Evolutionary conservation across 2,888 invertebrate species (phyloP).

Genomic region (Clitarchus hookeri): DNA sequence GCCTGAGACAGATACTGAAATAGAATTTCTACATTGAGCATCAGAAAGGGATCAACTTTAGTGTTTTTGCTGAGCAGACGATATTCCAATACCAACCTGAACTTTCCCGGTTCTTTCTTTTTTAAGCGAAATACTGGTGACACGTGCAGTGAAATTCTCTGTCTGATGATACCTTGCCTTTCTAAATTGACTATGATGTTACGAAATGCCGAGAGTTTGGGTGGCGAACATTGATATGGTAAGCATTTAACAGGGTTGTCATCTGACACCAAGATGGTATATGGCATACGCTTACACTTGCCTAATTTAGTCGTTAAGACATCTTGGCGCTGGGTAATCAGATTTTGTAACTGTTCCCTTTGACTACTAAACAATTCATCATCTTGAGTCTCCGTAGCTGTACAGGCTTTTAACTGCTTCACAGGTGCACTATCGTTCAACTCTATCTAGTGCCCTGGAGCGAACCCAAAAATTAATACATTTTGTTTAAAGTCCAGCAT

Average conservation of each 20-base stretch:
- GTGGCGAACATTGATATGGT: neutral
- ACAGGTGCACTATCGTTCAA: too few species aligned
- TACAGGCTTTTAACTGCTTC: too few species aligned
- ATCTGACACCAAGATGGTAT: neutral
- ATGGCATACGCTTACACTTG: neutral
- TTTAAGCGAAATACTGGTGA: neutral
- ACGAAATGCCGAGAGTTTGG: neutral
- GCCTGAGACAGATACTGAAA: neutral
- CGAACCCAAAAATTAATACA: too few species aligned
- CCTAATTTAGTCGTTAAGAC: neutral
- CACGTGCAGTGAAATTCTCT: neutral
- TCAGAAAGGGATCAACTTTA: neutral
- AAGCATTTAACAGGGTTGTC: neutral
- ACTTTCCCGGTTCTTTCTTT: neutral
- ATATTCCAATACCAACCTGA: neutral
- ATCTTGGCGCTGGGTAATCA: neutral
- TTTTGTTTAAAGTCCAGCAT: too few species aligned
- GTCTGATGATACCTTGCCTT: neutral
- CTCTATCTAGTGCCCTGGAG: too few species aligned
- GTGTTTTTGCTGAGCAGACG: neutral
- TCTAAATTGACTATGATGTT: neutral
- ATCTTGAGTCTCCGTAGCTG: too few species aligned
- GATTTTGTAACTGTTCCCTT: too few species aligned
- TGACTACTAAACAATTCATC: neutral
- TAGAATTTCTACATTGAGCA: neutral